Conservation (phyloP, 2,888 invertebrate genomes). For the Aromia moschata region DNA sequence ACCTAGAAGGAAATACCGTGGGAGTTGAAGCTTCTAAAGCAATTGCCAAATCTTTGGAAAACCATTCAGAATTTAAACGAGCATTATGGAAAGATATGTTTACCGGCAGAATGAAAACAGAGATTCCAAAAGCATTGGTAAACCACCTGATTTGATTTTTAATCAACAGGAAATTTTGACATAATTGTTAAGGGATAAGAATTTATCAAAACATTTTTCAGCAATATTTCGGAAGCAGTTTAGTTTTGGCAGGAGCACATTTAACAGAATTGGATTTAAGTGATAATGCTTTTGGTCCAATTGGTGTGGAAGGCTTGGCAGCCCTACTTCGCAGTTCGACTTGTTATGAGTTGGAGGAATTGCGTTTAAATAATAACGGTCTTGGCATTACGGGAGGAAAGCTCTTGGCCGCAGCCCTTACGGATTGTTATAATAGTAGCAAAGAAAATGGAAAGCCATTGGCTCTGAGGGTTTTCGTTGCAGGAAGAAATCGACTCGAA, state of each 20-base stretch:
- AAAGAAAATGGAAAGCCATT: conserved; percentile 74
- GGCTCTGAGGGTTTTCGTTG: conserved; percentile 83
- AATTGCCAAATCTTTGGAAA: conserved; percentile 81
- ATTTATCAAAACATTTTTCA: too few relatives aligned
- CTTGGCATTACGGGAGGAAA: conserved; percentile 90
- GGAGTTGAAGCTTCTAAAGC: conserved; percentile 89
- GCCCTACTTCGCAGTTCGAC: conserved; percentile 83
- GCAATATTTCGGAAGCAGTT: conserved; percentile 79
- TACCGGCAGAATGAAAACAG: conserved; percentile 92
- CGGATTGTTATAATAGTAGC: conserved; percentile 75
- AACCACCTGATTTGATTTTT: too few relatives aligned
- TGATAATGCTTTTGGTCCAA: conserved; percentile 97
- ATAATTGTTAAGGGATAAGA: too few relatives aligned
- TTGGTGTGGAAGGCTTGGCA: conserved; percentile 89
- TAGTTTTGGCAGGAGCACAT: conserved; percentile 81
- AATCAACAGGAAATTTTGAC: too few relatives aligned
- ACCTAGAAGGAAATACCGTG: conserved; percentile 92
- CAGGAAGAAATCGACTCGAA: conserved; percentile 94
- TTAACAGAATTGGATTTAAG: conserved; percentile 90
- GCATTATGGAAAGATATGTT: conserved; percentile 98
- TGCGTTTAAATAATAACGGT: conserved; percentile 96
- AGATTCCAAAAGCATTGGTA: conserved; percentile 92
- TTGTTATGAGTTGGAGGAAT: conserved; percentile 83
- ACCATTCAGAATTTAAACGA: conserved; percentile 79
- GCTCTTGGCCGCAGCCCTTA: conserved; percentile 79